A percentile compares a stretch with the other conserved stretches of the same genome.
These are phyloP conservation scores for Cabera pusaria DNA, from an alignment of 2,888 invertebrate genomes.

Conservation along the genomic window DNA sequence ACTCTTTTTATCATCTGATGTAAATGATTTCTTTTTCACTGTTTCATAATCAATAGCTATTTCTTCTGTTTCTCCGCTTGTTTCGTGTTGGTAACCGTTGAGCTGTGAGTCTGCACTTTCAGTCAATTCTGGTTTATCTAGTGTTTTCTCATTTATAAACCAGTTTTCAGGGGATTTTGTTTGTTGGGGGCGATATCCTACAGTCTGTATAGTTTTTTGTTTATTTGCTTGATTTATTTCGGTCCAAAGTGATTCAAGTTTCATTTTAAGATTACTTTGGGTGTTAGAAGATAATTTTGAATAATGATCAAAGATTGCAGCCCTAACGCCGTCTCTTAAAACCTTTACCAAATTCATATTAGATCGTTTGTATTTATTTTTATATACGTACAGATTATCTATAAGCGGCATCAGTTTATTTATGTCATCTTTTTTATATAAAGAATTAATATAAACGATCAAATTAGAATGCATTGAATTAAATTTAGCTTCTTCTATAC, in stretches of 20 bases:
- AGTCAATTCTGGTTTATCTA: too few relatives aligned
- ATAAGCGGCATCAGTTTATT: conserved; percentile 37
- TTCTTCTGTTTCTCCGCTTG: too few relatives aligned
- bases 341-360: conserved; percentile 35
- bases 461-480: conserved; percentile 28
- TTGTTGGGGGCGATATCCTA: conserved; percentile 4
- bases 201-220: conserved; percentile 6
- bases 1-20: too few relatives aligned
- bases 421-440: conserved; percentile 38
- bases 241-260: conserved; percentile 33
- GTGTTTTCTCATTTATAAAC: too few relatives aligned
- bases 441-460: conserved; percentile 43
- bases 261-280: conserved; percentile 35
- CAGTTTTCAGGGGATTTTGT: too few relatives aligned
- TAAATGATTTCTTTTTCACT: too few relatives aligned
- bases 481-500: conserved; percentile 28
- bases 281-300: conserved; percentile 37
- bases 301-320: conserved; percentile 49
- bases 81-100: too few relatives aligned
- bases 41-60: too few relatives aligned
- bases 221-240: conserved; percentile 10
- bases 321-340: conserved; percentile 38
- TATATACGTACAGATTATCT: conserved; percentile 38
- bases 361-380: conserved; percentile 29
- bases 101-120: too few relatives aligned